Conservation (phyloP, 2,113 vertebrate species). For the Corvus moneduloides region DNA sequence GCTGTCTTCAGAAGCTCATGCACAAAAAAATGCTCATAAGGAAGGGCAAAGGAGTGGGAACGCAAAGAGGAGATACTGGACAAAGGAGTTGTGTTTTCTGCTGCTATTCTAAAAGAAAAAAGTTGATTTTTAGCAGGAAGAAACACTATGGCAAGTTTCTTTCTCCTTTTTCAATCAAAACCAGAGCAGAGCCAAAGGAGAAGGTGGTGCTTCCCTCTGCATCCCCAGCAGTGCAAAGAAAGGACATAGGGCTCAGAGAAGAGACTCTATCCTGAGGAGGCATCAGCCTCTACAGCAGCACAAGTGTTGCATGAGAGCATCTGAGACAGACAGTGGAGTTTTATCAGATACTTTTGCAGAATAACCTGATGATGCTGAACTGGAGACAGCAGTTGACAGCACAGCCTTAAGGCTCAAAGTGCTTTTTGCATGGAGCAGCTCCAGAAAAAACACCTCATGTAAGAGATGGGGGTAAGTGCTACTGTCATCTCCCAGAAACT, state of each 20-base stretch:
- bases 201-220: background rate
- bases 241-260: background rate
- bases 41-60: background rate
- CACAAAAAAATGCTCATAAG: background rate
- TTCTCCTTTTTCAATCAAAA: background rate
- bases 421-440: background rate
- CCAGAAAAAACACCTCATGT: no score
- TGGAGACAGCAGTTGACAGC: accelerated
- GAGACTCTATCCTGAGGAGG: background rate
- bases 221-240: accelerated
- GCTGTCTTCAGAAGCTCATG: background rate
- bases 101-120: background rate
- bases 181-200: background rate
- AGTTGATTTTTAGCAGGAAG: background rate
- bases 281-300: background rate
- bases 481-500: background rate
- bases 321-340: accelerated
- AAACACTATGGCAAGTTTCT: background rate
- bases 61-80: background rate
- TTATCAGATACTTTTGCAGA: background rate
- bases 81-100: background rate
- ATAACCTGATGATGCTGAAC: background rate
- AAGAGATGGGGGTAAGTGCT: background rate
- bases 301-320: accelerated
- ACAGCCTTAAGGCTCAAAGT: accelerated